A percentile compares a stretch with the other conserved stretches of the same genome.
Evolutionary conservation across 1,140 invertebrate species (phyloP).

Genomic region (Megalopta genalis): DNA sequence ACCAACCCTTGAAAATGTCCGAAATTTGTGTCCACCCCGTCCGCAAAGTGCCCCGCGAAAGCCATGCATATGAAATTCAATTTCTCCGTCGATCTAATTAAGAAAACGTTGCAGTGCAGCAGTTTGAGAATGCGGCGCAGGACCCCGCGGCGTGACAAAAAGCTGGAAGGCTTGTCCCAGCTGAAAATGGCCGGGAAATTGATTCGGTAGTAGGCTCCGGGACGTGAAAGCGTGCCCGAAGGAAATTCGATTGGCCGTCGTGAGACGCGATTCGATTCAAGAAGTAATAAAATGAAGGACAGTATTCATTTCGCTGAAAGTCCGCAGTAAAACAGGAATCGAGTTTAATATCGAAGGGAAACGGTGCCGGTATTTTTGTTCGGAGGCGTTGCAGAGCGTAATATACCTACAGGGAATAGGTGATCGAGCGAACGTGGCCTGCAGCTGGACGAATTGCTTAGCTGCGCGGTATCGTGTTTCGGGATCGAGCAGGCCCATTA

Average conservation of each 20-base stretch:
- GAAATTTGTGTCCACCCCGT: too few relatives aligned
- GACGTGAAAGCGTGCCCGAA: not conserved
- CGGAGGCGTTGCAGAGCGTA: not conserved
- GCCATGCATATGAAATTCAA: too few relatives aligned
- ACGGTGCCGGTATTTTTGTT: not conserved
- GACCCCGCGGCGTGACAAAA: not conserved
- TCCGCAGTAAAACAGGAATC: not conserved
- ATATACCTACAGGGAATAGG: conserved; percentile 20
- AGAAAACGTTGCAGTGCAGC: too few relatives aligned
- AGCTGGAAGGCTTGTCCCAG: not conserved
- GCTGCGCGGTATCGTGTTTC: conserved; percentile 35
- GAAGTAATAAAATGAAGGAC: not conserved
- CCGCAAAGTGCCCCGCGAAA: too few relatives aligned
- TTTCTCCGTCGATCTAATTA: too few relatives aligned
- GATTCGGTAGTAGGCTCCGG: not conserved
- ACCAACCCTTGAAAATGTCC: too few relatives aligned
- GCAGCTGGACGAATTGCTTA: conserved; percentile 30
- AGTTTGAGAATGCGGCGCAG: too few relatives aligned
- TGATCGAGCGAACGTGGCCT: conserved; percentile 15
- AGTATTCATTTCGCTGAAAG: not conserved
- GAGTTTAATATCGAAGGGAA: not conserved
- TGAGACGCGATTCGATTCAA: not conserved
- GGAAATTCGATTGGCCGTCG: not conserved
- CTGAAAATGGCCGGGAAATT: not conserved
- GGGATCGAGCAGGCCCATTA: conserved; percentile 6